Evolutionary conservation across 2,797 vertebrate species (phyloP).

Genomic region (Coracias cyanogaster): DNA sequence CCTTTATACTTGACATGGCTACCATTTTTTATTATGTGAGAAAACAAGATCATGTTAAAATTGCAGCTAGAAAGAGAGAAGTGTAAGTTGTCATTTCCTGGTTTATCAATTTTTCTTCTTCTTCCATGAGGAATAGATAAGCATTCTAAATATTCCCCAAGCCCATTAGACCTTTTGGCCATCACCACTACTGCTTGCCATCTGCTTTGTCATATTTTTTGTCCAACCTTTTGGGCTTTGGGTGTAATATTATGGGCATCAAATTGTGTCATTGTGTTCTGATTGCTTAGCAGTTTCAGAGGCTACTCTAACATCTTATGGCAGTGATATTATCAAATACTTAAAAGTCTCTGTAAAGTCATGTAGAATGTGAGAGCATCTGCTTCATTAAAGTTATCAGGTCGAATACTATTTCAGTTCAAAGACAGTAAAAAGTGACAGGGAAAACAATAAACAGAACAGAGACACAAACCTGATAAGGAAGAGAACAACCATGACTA

Average conservation of each 20-base stretch:
- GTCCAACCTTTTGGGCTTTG: background rate
- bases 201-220: constrained; percentile 39
- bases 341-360: background rate
- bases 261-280: background rate
- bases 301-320: background rate
- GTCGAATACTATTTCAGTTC: background rate
- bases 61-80: background rate
- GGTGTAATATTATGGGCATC: background rate
- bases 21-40: background rate
- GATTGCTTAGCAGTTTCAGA: background rate
- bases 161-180: constrained; percentile 17
- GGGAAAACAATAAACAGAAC: background rate
- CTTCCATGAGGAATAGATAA: background rate
- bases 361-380: background rate
- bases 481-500: background rate
- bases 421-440: background rate
- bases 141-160: constrained; percentile 13
- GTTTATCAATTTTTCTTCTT: background rate
- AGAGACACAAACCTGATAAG: background rate
- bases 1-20: background rate
- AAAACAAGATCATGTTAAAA: background rate
- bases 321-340: background rate
- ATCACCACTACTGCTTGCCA: background rate
- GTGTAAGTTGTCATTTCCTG: background rate
- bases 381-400: background rate